Conservation (phyloP, 2,888 invertebrate species). For the Ceramica pisi region DNA sequence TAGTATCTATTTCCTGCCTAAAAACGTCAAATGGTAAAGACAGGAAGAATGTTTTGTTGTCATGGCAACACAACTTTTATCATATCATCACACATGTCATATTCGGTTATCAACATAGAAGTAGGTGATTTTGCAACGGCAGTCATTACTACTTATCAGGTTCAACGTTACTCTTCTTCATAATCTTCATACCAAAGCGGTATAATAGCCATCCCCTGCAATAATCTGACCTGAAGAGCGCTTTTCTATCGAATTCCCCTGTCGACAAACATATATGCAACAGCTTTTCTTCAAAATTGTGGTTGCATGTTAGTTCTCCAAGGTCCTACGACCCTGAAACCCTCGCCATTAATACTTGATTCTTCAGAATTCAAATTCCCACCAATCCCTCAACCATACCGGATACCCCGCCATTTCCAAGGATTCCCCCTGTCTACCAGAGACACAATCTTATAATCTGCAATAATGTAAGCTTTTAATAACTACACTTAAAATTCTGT, state of each 20-base stretch:
- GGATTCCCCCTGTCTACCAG: constrained; percentile 24
- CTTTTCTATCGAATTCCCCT: not conserved
- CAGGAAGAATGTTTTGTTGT: not conserved
- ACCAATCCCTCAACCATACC: no score
- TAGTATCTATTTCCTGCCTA: not conserved
- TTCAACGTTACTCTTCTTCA: not conserved
- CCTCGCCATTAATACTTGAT: not conserved
- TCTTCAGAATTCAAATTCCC: not conserved
- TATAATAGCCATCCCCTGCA: no score
- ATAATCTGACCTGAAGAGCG: no score
- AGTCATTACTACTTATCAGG: not conserved
- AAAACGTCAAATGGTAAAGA: not conserved
- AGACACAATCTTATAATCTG: constrained; percentile 33
- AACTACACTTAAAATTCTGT: constrained; percentile 34
- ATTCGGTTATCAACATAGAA: not conserved
- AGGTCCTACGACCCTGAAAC: not conserved
- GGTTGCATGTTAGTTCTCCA: not conserved
- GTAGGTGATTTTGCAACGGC: no score
- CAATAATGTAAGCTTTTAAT: constrained; percentile 24
- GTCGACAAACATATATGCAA: no score
- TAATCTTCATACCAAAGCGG: not conserved
- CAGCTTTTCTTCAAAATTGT: no score
- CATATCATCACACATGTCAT: not conserved
- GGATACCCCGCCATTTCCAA: constrained; percentile 1
- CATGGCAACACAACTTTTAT: not conserved